Conservation (phyloP, 2,888 invertebrate species). For the Nomada ferruginata region DNA sequence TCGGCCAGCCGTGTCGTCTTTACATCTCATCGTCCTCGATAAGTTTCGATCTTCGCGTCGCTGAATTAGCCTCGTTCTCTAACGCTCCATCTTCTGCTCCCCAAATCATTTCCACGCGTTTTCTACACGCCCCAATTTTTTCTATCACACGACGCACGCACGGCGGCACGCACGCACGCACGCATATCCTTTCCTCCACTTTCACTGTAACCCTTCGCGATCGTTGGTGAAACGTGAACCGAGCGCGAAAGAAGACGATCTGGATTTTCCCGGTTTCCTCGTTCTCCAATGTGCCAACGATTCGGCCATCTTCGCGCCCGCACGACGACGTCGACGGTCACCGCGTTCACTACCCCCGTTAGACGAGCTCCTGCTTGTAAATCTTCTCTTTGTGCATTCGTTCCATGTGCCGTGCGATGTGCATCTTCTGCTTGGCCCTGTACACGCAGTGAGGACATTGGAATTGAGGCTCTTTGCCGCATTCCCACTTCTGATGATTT, state of each 20-base stretch:
- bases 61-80: slow-evolving; percentile 40
- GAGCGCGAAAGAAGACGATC: slow-evolving; percentile 43
- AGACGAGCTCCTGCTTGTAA: slow-evolving; percentile 83
- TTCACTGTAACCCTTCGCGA: slow-evolving; percentile 15
- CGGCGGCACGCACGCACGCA: not conserved
- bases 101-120: slow-evolving; percentile 3
- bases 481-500: slow-evolving; percentile 84
- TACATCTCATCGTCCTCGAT: slow-evolving; percentile 41
- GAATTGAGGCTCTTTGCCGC: slow-evolving; percentile 84
- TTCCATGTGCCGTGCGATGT: slow-evolving; percentile 84
- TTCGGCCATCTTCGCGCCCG: slow-evolving; percentile 29
- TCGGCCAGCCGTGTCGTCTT: slow-evolving; percentile 34
- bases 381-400: slow-evolving; percentile 85
- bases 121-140: not conserved
- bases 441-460: slow-evolving; percentile 84
- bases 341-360: slow-evolving; percentile 53
- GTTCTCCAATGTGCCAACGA: not conserved
- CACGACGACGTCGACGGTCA: slow-evolving; percentile 57
- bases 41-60: slow-evolving; percentile 46
- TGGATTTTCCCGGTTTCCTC: not conserved
- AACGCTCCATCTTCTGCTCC: not conserved
- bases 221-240: slow-evolving; percentile 44
- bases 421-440: slow-evolving; percentile 84
- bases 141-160: too few relatives aligned
- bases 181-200: slow-evolving; percentile 3